Evolutionary conservation across 2,797 vertebrate species (phyloP), one percentile per base, ranked within the genome.

Genomic region (Clarias laeviceps): DNA sequence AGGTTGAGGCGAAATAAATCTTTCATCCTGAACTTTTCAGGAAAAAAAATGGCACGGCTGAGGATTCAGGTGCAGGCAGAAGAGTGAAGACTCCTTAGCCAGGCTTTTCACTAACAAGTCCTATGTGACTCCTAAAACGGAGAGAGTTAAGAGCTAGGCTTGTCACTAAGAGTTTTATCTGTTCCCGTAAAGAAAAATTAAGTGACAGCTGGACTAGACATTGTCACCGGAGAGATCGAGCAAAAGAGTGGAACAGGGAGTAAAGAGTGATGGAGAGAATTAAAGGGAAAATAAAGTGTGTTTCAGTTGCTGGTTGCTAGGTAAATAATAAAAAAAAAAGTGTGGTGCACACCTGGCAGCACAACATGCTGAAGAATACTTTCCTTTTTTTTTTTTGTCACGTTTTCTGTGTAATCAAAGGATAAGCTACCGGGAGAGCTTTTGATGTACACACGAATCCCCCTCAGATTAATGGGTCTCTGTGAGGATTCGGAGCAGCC

Each of bases 131-230:
- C 83, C 59, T 57, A 72, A 73, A 61, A 72, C 45, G 18, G 81
- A 73, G 82, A 40, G 56, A 45, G 34, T 59, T 69, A 76, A 69
- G 62, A 82, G 20, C 54, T 29, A 45, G 78, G 27, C 45, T 80
- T 76, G 84, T 82, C 72, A 54, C 62, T 77, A 50, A 17, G 54
- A 27, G 72, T 86, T 82, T 59, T 69, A 80, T 85, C 77, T 80
- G 77, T 64, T 70, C 14, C 22, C 11, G 18, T 17, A 22, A 37
- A 40, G n/a, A 78, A 79, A 80, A 80, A 54, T 54, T 54, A 54
- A 70, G 84, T 82, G 85, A 82, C 85, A 82, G 27, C 72, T 61
- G 70, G 69, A 76, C 68, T 27, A 56, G 80, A 85, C 40, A 18
- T 74, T 3, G 18, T 81, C 59, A 66, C 40, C 14, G n/a, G 78